Evolutionary conservation across 2,888 invertebrate genomes (phyloP).

Genomic region (Chironomus tentans): DNA sequence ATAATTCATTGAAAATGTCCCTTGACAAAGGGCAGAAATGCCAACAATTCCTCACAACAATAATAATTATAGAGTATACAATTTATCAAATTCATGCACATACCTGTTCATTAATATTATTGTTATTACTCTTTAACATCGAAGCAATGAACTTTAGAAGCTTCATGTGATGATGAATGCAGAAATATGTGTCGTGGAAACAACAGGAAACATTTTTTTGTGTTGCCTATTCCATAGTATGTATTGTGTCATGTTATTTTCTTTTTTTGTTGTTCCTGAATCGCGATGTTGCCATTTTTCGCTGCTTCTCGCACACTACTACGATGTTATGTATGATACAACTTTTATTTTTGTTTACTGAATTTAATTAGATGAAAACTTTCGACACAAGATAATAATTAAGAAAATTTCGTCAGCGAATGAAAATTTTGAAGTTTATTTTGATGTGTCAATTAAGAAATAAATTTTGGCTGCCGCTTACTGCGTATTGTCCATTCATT

Average conservation of each 20-base stretch:
- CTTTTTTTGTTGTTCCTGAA: neutral
- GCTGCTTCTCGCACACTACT: neutral
- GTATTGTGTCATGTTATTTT: neutral
- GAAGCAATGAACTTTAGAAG: too few species aligned
- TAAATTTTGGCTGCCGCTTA: neutral
- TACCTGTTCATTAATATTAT: too few species aligned
- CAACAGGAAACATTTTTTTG: neutral
- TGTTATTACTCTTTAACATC: too few species aligned
- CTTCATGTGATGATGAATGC: too few species aligned
- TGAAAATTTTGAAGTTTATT: neutral
- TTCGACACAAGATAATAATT: neutral
- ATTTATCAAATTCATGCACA: too few species aligned
- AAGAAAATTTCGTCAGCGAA: neutral
- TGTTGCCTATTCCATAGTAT: too few species aligned
- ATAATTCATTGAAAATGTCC: neutral
- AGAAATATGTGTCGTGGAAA: neutral
- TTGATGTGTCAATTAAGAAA: neutral
- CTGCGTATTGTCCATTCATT: neutral
- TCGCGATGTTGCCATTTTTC: neutral
- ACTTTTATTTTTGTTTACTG: neutral
- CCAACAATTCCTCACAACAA: neutral
- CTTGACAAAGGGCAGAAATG: neutral
- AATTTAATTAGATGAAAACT: neutral
- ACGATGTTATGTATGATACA: neutral
- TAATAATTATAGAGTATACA: neutral